Percentiles rank a stretch among this genome's conserved stretches.
These are phyloP conservation scores for Drosophila basisetae DNA, from an alignment of 2,888 invertebrate species.

Conservation along the genomic window DNA sequence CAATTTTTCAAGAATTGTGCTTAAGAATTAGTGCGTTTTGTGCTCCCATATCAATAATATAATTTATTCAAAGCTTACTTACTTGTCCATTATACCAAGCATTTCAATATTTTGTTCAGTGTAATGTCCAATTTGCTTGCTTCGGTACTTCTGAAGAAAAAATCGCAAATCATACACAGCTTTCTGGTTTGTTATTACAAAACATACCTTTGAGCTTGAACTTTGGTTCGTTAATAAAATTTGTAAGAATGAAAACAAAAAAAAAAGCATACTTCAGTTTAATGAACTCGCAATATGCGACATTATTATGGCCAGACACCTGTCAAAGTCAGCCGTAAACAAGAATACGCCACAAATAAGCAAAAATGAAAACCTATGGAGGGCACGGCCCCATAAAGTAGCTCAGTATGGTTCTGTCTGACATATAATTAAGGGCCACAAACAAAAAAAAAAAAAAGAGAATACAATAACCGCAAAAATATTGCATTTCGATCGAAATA, in stretches of 20 bases:
- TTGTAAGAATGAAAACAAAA: constrained; percentile 7
- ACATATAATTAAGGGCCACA: constrained; percentile 51
- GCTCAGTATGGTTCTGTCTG: constrained; percentile 25
- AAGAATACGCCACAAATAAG: constrained; percentile 29
- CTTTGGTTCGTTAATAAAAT: constrained; percentile 58
- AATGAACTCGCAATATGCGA: constrained; percentile 67
- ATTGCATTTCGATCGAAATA: constrained; percentile 36
- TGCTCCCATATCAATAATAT: too few relatives aligned
- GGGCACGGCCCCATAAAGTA: constrained; percentile 29
- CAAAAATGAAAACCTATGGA: constrained; percentile 25
- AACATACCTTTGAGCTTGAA: constrained; percentile 54
- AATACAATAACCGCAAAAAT: constrained; percentile 28
- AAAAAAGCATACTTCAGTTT: constrained; percentile 59
- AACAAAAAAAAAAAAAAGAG: not conserved
- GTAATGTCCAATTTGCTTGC: constrained; percentile 27
- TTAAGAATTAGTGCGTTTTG: not conserved
- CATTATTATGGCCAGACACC: constrained; percentile 46
- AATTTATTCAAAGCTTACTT: not conserved
- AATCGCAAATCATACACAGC: constrained; percentile 40
- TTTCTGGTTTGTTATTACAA: constrained; percentile 59
- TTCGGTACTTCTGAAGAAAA: constrained; percentile 10
- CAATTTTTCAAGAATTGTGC: not conserved
- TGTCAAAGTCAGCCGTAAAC: constrained; percentile 35
- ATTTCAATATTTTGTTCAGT: constrained; percentile 32
- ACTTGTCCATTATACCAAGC: not conserved